Evolutionary conservation across 2,113 vertebrate genomes (phyloP), one percentile per base, ranked within the genome.

Genomic region (Rhagologus leucostigma): DNA sequence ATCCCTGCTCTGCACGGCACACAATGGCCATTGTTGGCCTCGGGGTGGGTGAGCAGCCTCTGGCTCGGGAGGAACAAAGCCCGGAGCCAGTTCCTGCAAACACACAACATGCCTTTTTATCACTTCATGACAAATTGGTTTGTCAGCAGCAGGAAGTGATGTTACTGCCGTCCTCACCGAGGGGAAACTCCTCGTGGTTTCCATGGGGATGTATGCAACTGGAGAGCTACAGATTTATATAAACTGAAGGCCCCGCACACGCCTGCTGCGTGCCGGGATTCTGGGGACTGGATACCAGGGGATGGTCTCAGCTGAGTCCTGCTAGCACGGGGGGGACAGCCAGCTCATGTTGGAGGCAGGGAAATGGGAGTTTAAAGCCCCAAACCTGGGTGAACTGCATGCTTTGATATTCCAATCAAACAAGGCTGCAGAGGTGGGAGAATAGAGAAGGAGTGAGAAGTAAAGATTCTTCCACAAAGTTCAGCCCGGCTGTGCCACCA

Each of bases 141-240:
- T 98, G 97, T 98, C 98, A 98, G 98, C 97, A 98, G 86, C 97
- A 98, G 98, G 98, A 98, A 98, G 98, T 98, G 98, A 98, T 98
- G 97, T 96, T 95, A 90, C 89, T 91, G 97, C 96, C 33, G 91
- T 98, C 95, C 95, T 97, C 97, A 94, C 91, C 96, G 84, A 97
- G 88, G 97, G 98, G 98, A 98, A 98, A 98, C 98, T 98, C 98
- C 98, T 98, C 90, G 88, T 93, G 85, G 97, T 98, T 98, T 95
- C 97, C 97, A 98, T 98, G 96, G 97, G 93, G 93, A 98, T 69
- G 60, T 84, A 88, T 87, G 95, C 93, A 96, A 89, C 95, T n/a
- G 75, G 76, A 47, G 52, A 89, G 96, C 91, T 80, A 73, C 84
- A 89, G 78, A 68, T 90, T 98, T 92, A 93, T 96, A 90, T 94